phyloP scores from a whole-genome alignment of 2,113 vertebrate genomes.

The Corapipo altera region DNA sequence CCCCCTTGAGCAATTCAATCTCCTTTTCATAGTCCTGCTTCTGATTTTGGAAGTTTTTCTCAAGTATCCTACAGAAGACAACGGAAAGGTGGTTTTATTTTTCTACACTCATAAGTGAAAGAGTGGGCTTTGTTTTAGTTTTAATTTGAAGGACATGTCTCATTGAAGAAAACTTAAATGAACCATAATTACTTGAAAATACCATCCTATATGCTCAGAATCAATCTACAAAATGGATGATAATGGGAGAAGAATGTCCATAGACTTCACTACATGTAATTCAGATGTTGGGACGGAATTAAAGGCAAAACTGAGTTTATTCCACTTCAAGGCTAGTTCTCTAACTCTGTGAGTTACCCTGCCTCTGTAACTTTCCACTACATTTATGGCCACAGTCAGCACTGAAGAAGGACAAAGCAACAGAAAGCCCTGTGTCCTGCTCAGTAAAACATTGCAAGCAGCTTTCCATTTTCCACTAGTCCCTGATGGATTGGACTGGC shows the following conservation, averaged over 20 bases:
- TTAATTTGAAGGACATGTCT: not conserved
- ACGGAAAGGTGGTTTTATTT: not conserved
- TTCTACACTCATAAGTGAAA: rapidly evolving
- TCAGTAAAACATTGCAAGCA: not conserved
- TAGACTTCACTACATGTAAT: not conserved
- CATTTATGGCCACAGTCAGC: not conserved
- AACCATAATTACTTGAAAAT: not conserved
- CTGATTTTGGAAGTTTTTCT: conserved; percentile 86
- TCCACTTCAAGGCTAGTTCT: not conserved
- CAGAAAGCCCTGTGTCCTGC: not conserved
- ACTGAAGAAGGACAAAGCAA: not conserved
- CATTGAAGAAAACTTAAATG: not conserved
- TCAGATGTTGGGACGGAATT: not conserved
- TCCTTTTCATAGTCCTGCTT: conserved; percentile 83
- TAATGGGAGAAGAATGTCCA: not conserved
- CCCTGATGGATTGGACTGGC: not conserved
- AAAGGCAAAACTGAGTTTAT: not conserved
- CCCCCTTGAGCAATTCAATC: conserved; percentile 78
- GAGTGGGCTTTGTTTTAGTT: not conserved
- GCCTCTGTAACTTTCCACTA: not conserved
- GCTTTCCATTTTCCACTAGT: not conserved
- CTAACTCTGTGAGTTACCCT: not conserved
- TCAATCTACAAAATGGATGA: not conserved
- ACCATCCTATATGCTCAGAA: not conserved
- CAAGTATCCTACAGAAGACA: conserved; percentile 79